Base-by-base conservation (phyloP, 2,888 invertebrate species). In the Hirtodrosophila duncani region DNA sequence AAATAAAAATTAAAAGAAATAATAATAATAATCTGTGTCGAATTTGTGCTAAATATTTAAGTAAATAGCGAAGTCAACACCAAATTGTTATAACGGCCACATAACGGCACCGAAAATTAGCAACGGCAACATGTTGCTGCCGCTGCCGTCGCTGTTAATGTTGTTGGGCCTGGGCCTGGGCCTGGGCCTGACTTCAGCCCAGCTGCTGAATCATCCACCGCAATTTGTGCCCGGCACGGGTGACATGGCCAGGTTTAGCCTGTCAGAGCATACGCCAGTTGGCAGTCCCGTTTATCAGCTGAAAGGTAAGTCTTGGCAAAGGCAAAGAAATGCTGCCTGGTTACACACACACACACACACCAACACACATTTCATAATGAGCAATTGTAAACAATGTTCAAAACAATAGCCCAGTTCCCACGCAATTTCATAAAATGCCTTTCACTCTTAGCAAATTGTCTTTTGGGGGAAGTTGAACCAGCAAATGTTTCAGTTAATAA, bases 271-370 rank as follows among this genome's bases (percentile, higher is more conserved):
- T 67, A 93, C 93, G 1, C 89, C 89, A 23, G 91, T 92, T 7
- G 94, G 93, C 21, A 91, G 92, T 48, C 92, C 92, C 0, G 91
- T 94, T 1, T 94, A 93, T 86, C 92, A 92, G 67, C 88, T 93
- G 24, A 91, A 91, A 88, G 93, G 92, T 89, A 88, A 88, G 79
- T 75, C n/a, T 5, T 24, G 9, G 21, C 11, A 6, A 34, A 10
- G 23, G 37, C 10, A 26, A 17, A 16, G 18, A 14, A n/a, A 49
- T 50, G 49, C 49, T 33, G 43, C 36, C 55, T 21, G n/a, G n/a
- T n/a, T n/a, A n/a, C n/a, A n/a, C n/a, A n/a, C n/a, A n/a, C n/a
- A n/a, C n/a, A n/a, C n/a, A n/a, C n/a, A n/a, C n/a, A n/a, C n/a
- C n/a, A n/a, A n/a, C n/a, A 56, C 37, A 55, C 36, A 48, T 49